Evolutionary conservation across 2,113 vertebrate genomes (phyloP).

Genomic region (Nicator chloris): DNA sequence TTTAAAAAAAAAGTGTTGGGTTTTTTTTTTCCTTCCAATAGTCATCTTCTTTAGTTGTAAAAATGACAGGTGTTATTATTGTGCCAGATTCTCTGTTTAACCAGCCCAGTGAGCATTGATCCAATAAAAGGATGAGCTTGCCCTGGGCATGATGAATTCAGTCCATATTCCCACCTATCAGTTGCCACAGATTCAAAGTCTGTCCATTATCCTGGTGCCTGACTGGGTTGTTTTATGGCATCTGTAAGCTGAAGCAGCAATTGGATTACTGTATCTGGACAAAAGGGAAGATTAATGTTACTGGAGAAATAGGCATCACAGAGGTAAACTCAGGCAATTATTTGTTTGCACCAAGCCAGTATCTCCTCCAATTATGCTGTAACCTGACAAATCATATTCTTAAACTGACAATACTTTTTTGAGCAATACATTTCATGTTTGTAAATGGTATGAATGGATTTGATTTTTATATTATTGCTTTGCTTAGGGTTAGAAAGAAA

Average conservation of each 20-base stretch:
- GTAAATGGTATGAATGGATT: background rate
- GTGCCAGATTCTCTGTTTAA: background rate
- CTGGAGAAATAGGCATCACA: background rate
- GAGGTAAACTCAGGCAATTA: background rate
- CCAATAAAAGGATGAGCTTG: background rate
- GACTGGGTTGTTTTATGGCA: background rate
- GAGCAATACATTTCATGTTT: background rate
- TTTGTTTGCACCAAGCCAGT: background rate
- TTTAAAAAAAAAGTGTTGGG: background rate
- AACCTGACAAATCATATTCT: background rate
- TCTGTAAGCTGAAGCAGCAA: background rate
- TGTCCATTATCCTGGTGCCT: background rate
- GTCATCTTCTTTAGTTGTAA: background rate
- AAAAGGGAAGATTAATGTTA: background rate
- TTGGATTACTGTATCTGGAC: background rate
- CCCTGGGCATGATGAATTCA: background rate
- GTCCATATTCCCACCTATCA: background rate
- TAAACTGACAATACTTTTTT: background rate
- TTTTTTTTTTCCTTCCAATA: background rate
- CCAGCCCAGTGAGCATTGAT: background rate
- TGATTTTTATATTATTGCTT: background rate
- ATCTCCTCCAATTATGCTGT: background rate
- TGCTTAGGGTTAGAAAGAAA: background rate
- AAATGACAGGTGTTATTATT: background rate
- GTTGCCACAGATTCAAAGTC: background rate